phyloP scores from a whole-genome alignment of 2,797 vertebrate genomes.

The Mycteria americana region DNA sequence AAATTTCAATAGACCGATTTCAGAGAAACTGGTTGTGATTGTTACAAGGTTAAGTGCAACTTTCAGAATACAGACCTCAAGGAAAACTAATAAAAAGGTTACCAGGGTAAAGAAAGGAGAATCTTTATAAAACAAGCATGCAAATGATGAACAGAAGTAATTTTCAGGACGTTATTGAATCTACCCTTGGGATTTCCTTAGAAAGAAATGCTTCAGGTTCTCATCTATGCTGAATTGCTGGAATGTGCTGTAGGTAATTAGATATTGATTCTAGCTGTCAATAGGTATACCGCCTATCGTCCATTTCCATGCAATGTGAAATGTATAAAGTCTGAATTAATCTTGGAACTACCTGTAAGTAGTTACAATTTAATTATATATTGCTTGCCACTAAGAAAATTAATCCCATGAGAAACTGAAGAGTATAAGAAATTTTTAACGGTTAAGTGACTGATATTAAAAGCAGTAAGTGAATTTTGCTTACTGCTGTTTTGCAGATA shows the following conservation, averaged over 20 bases:
- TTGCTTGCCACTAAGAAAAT: neutral
- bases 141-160: conserved; percentile 78
- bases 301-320: conserved; percentile 64
- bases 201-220: conserved; percentile 61
- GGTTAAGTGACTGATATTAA: neutral
- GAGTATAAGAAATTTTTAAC: neutral
- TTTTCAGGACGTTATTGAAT: conserved; percentile 73
- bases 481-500: neutral
- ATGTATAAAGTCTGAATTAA: conserved; percentile 74
- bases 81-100: conserved; percentile 67
- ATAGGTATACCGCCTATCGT: conserved; percentile 73
- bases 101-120: conserved; percentile 16
- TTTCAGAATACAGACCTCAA: conserved; percentile 71
- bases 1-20: conserved; percentile 20
- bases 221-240: conserved; percentile 48
- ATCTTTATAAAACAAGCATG: conserved; percentile 70
- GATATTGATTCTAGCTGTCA: conserved; percentile 84
- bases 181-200: conserved; percentile 48
- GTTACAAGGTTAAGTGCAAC: conserved; percentile 35
- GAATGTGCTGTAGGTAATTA: conserved; percentile 84
- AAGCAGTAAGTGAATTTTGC: neutral
- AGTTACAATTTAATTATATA: conserved; percentile 54
- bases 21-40: conserved; percentile 47
- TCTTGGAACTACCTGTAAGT: conserved; percentile 69
- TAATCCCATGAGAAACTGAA: conserved; percentile 18